Evolutionary conservation across 2,113 vertebrate genomes (phyloP).

Genomic region (Pelobates fuscus): DNA sequence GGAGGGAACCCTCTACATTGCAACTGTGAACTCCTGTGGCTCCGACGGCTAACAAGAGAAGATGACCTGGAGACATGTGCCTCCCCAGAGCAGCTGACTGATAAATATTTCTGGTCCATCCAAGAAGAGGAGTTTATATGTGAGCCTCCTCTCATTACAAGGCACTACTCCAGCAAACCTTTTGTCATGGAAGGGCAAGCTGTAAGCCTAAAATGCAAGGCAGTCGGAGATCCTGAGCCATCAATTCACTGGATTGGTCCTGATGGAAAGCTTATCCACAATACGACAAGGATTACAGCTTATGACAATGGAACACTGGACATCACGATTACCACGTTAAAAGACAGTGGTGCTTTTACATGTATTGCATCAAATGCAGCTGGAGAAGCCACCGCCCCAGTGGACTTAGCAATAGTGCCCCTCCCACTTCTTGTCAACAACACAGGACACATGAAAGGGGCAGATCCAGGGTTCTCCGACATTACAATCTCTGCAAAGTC

Average conservation of each 20-base stretch:
- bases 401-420: constrained; percentile 84
- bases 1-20: constrained; percentile 91
- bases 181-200: constrained; percentile 88
- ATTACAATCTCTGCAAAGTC: constrained; percentile 87
- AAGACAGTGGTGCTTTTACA: constrained; percentile 87
- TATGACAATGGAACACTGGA: constrained; percentile 87
- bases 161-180: constrained; percentile 73
- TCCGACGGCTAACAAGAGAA: constrained; percentile 79
- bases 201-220: constrained; percentile 83
- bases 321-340: constrained; percentile 86
- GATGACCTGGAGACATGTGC: constrained; percentile 91
- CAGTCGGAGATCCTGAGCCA: constrained; percentile 84
- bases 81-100: constrained; percentile 85
- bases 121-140: constrained; percentile 91
- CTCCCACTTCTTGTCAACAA: constrained; percentile 83
- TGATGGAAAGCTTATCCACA: constrained; percentile 86
- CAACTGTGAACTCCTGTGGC: constrained; percentile 91
- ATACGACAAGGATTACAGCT: constrained; percentile 79
- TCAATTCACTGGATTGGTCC: constrained; percentile 88
- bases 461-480: constrained; percentile 82
- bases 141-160: constrained; percentile 83
- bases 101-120: constrained; percentile 92
- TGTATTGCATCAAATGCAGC: constrained; percentile 93
- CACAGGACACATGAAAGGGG: constrained; percentile 77
- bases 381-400: constrained; percentile 81